Base-by-base conservation (phyloP, 2,113 vertebrate genomes). In the Dipodomys merriami region DNA sequence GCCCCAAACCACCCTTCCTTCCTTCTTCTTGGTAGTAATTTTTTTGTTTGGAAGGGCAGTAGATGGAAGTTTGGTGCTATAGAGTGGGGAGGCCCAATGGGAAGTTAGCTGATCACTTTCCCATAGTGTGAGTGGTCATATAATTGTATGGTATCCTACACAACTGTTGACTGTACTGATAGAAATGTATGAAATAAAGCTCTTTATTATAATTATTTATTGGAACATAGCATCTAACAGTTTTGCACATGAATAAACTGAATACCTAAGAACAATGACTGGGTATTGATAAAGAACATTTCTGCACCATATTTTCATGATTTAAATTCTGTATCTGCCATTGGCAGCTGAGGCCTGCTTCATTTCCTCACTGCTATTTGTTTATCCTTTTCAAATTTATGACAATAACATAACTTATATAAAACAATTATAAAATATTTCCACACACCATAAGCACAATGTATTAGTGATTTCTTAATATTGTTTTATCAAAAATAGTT, bases 101-200 rank as follows among this genome's bases (percentile, higher is more conserved):
- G 30, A n/a, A 78, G 65, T 23, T 6, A 53, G 16, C 29, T 85
- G 57, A 2, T 27, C 11, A 27, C 2, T 20, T 2, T 62, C 3
- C 5, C 90, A 13, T 9, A 69, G 5, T 11, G 4, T 67, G 53
- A 67, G 8, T 4, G 15, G 2, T 44, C 6, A 39, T 0, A 1
- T 8, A 10, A 5, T 16, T 29, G 0, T 11, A 29, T 10, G 29
- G 2, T 5, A 69, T 1, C 4, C 15, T 46, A 1, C 7, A 20
- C 1, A 8, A 1, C 3, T 78, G 3, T 22, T 82, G 30, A 46
- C 1, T 68, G 2, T 30, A 25, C 60, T 74, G 9, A 12, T 19
- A n/a, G 18, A 83, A 53, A 53, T 7, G 10, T 53, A 0, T 62
- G 57, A 60, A 30, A 11, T 76, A 71, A 72, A 15, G 16, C 10